Conservation (phyloP, 1,140 invertebrate genomes). For the Scaptomyza pallida region DNA sequence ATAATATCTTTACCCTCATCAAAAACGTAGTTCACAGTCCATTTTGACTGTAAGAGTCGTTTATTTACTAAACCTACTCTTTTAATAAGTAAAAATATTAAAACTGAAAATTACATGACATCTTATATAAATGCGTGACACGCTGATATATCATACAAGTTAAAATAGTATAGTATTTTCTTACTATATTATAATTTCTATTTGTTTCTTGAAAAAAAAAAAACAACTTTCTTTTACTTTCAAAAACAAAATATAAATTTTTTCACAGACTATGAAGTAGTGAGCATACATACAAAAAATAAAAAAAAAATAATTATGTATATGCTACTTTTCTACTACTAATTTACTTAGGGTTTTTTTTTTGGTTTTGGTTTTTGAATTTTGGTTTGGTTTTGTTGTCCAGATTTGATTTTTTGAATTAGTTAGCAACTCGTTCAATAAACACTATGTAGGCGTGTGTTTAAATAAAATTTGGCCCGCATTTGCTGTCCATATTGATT, state of each 20-base stretch:
- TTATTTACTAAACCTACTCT: conserved; percentile 46
- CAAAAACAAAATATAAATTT: background rate
- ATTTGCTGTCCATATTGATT: conserved; percentile 25
- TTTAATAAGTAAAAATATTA: conserved; percentile 44
- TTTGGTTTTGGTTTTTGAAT: conserved; percentile 1
- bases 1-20: conserved; percentile 54
- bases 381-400: conserved; percentile 11
- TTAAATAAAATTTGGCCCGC: conserved; percentile 12
- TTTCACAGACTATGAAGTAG: conserved; percentile 9
- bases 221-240: background rate
- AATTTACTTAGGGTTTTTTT: conserved; percentile 1
- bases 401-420: conserved; percentile 23
- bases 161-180: conserved; percentile 59
- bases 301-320: conserved; percentile 2
- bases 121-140: conserved; percentile 35
- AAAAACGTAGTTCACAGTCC: conserved; percentile 63
- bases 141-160: conserved; percentile 47
- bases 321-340: background rate
- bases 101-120: conserved; percentile 38
- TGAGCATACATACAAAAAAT: conserved; percentile 8
- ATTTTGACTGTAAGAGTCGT: conserved; percentile 41
- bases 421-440: conserved; percentile 16
- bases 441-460: conserved; percentile 34
- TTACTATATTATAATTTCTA: conserved; percentile 48
- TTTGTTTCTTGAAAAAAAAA: conserved; percentile 9